These are phyloP conservation scores for Pachliopta kotzebuea DNA, from an alignment of 2,888 invertebrate genomes.

Conservation along the genomic window DNA sequence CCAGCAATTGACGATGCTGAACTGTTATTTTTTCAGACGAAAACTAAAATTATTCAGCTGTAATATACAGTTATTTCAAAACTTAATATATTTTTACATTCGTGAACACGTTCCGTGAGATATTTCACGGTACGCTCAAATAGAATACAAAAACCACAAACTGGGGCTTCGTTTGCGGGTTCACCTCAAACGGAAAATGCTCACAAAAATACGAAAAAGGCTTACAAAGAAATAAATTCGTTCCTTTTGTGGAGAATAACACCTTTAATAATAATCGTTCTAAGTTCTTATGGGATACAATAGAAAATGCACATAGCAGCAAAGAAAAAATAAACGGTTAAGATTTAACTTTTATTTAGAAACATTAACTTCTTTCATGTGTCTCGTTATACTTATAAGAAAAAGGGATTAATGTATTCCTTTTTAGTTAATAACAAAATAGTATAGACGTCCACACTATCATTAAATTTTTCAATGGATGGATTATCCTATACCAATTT, in stretches of 20 bases:
- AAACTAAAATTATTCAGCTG: not conserved
- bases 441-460: too few species aligned
- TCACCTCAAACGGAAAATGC: conserved; percentile 8
- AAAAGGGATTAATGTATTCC: too few species aligned
- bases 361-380: not conserved
- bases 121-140: conserved; percentile 7
- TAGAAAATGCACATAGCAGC: not conserved
- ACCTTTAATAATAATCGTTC: not conserved
- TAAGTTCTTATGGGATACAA: not conserved
- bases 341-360: not conserved
- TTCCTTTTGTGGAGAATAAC: not conserved
- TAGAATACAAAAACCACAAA: conserved; percentile 14
- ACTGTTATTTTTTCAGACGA: not conserved
- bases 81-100: not conserved
- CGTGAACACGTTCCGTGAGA: conserved; percentile 14
- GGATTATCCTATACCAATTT: too few species aligned
- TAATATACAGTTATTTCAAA: not conserved
- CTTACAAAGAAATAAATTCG: conserved; percentile 1
- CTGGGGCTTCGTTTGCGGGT: conserved; percentile 21
- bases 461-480: too few species aligned
- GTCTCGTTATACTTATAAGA: too few species aligned
- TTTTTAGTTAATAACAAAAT: too few species aligned
- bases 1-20: not conserved
- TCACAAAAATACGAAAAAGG: conserved; percentile 6
- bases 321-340: not conserved